Base-by-base conservation (phyloP, 2,113 vertebrate genomes). In the Pao palembangensis region DNA sequence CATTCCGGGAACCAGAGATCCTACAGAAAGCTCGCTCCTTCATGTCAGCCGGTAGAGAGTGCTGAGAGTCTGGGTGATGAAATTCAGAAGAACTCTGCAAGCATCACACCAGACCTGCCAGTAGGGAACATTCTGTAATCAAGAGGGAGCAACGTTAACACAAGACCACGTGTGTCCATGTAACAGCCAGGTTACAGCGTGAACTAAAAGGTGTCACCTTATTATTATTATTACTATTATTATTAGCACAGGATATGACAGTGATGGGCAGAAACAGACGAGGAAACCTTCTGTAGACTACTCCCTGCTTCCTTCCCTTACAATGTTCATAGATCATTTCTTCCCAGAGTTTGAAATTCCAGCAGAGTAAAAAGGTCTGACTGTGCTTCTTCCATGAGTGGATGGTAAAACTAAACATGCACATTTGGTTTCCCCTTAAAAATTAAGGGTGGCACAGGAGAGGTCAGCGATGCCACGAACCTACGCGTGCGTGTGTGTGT, bases 31-130 rank as follows among this genome's bases (percentile, higher is more conserved):
- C 23, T 4, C 14, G 11, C 5, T 14, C 0, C 7, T 55, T 64
- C 74, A 83, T 19, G 68, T 88, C 51, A 84, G 86, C 72, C 85
- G 74, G 81, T 90, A 88, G 34, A 91, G 77, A 50, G 87, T 78
- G 69, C 82, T 86, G 47, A 91, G 77, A 1, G 85, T 81, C 69
- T 90, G 87, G 8, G 80, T 64, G 58, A 91, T 59, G 64, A 92
- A 87, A 72, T 64, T 74, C 31, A 90, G n/a, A 44, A 92, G 64
- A 20, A 80, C 87, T 17, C 71, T 63, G 70, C 82, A 89, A 21
- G 80, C 49, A 3, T 80, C 87, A 60, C 84, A 80, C 86, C 81
- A 88, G 81, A 85, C 69, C 64, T 79, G 87, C 89, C 87, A 87
- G n/a, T 59, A 76, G 19, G 75, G 85, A 31, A 38, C 83, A 2